Evolutionary conservation across 2,113 vertebrate genomes (phyloP).

Genomic region (Propithecus coquereli): DNA sequence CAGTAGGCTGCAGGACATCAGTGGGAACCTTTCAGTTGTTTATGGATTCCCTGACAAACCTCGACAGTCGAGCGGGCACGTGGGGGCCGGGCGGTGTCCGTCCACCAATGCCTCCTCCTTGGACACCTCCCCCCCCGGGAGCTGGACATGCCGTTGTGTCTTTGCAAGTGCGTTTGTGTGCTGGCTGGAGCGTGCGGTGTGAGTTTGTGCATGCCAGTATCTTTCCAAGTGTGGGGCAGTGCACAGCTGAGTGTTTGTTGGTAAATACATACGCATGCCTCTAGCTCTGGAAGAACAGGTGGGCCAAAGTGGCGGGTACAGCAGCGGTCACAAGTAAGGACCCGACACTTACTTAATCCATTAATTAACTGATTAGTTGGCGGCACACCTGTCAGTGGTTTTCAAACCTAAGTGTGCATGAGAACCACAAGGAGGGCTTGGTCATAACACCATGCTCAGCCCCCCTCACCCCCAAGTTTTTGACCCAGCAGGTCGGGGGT

Average conservation of each 20-base stretch:
- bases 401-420: background rate
- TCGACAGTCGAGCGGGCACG: background rate
- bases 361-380: background rate
- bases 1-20: background rate
- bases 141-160: fast-evolving
- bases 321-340: background rate
- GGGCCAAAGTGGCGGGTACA: background rate
- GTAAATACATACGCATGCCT: background rate
- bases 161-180: background rate
- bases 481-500: background rate
- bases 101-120: background rate
- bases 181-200: background rate
- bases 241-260: too few species aligned
- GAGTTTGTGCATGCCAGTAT: background rate
- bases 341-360: background rate
- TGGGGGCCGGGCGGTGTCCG: background rate
- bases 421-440: background rate
- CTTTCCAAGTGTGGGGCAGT: background rate
- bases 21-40: fast-evolving
- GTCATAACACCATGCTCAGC: background rate
- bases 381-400: background rate
- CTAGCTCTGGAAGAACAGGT: background rate
- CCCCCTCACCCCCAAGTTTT: background rate
- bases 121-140: background rate
- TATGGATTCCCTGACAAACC: background rate